These are phyloP conservation scores for Thera britannica DNA, from an alignment of 2,888 invertebrate genomes.

Conservation along the genomic window DNA sequence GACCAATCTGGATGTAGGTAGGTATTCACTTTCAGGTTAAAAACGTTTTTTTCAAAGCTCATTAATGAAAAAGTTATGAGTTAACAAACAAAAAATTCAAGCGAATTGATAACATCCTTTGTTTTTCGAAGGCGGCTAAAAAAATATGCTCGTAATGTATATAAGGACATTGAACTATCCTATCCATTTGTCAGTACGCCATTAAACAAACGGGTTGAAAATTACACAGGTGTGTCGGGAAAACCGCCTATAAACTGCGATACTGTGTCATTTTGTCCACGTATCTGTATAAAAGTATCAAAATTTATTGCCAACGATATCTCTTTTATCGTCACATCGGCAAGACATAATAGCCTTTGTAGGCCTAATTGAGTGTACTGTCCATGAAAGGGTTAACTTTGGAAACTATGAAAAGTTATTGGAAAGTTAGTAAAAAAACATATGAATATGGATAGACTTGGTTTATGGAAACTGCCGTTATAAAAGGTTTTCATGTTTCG, in stretches of 20 bases:
- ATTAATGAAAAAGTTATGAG: too few relatives aligned
- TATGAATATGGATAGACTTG: slow-evolving; percentile 5
- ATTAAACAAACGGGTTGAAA: slow-evolving; percentile 29
- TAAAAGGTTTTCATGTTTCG: not conserved
- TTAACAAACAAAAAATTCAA: too few relatives aligned
- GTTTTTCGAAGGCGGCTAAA: not conserved
- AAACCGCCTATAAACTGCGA: slow-evolving; percentile 36
- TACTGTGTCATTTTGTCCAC: slow-evolving; percentile 30
- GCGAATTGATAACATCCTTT: too few relatives aligned
- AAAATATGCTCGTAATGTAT: not conserved
- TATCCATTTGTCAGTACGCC: slow-evolving; percentile 6
- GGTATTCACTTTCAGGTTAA: too few relatives aligned
- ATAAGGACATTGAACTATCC: slow-evolving; percentile 14
- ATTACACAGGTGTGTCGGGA: slow-evolving; percentile 39
- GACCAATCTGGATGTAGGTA: too few relatives aligned
- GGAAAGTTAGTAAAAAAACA: slow-evolving; percentile 23
- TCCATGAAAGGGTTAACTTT: slow-evolving; percentile 17
- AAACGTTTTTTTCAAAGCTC: too few relatives aligned
- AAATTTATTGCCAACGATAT: slow-evolving; percentile 31
- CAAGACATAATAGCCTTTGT: slow-evolving; percentile 20
- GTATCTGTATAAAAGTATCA: slow-evolving; percentile 35
- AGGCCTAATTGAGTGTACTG: slow-evolving; percentile 25
- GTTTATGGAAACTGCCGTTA: slow-evolving; percentile 13
- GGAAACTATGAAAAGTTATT: slow-evolving; percentile 20
- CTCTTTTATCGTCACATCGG: slow-evolving; percentile 28